Conservation (phyloP, 2,113 vertebrate species). For the Struthio camelus region DNA sequence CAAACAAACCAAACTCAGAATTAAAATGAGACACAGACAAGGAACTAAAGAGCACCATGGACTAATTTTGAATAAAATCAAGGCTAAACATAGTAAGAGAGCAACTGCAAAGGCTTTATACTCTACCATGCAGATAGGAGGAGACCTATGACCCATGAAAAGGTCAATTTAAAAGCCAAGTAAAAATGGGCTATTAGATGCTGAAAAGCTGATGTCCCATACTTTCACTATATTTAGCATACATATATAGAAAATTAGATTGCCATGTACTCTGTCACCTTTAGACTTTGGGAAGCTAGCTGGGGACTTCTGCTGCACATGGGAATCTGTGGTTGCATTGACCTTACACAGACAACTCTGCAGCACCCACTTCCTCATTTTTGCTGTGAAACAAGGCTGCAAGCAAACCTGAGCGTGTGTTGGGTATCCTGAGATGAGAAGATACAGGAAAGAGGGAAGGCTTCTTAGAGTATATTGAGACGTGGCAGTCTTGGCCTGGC, state of each 20-base stretch:
- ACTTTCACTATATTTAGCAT: neutral
- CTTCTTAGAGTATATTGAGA: neutral
- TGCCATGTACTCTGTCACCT: neutral
- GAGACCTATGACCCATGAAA: neutral
- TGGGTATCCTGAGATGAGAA: neutral
- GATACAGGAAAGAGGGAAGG: neutral
- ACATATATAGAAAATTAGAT: neutral
- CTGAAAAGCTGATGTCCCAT: neutral
- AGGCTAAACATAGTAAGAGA: neutral
- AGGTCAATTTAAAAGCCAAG: neutral
- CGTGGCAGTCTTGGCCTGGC: neutral
- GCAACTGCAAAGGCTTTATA: neutral
- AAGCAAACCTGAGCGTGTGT: neutral
- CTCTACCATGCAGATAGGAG: rapidly evolving
- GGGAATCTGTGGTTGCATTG: neutral
- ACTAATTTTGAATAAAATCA: neutral
- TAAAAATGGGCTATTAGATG: neutral
- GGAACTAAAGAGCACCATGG: neutral
- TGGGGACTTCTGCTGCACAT: neutral
- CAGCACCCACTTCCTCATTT: neutral
- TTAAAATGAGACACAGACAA: neutral
- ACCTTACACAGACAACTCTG: neutral
- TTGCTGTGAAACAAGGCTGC: neutral
- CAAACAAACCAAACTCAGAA: neutral
- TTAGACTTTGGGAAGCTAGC: neutral